phyloP scores from a whole-genome alignment of 2,888 invertebrate genomes.

The Dione vanillae region DNA sequence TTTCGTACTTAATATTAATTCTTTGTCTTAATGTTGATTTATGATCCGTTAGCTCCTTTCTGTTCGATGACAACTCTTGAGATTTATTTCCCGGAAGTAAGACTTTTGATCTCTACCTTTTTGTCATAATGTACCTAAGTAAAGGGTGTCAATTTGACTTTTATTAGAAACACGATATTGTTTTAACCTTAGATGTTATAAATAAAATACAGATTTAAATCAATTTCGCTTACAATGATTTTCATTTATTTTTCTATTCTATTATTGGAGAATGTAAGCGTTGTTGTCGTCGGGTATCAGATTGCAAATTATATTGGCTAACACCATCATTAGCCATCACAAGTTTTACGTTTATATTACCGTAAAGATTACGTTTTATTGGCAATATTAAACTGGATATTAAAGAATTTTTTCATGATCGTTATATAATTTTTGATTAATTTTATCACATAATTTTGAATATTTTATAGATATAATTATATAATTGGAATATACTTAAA shows the following conservation, averaged over 20 bases:
- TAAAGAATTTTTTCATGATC: not conserved
- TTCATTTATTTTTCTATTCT: no score
- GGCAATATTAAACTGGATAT: not conserved
- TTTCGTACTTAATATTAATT: conserved; percentile 28
- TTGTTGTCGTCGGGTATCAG: no score
- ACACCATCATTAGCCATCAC: conserved; percentile 7
- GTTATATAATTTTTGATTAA: not conserved
- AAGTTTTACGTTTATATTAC: conserved; percentile 2
- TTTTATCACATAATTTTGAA: not conserved
- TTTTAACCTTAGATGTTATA: not conserved
- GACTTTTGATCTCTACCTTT: conserved; percentile 56
- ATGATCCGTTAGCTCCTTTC: conserved; percentile 42
- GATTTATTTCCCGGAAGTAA: conserved; percentile 58
- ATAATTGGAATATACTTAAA: no score
- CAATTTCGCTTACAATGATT: no score
- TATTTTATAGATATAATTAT: no score
- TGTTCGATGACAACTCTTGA: conserved; percentile 47
- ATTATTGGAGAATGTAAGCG: no score
- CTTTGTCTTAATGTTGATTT: conserved; percentile 45
- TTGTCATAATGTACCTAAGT: conserved; percentile 33
- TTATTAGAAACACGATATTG: conserved; percentile 26
- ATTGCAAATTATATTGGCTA: not conserved
- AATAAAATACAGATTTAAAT: not conserved
- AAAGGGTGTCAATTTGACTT: conserved; percentile 36
- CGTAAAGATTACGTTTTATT: not conserved